A percentile compares a stretch with the other conserved stretches of the same genome.
Evolutionary conservation across 2,797 vertebrate genomes (phyloP).

Genomic region (Poecilia wingei): DNA sequence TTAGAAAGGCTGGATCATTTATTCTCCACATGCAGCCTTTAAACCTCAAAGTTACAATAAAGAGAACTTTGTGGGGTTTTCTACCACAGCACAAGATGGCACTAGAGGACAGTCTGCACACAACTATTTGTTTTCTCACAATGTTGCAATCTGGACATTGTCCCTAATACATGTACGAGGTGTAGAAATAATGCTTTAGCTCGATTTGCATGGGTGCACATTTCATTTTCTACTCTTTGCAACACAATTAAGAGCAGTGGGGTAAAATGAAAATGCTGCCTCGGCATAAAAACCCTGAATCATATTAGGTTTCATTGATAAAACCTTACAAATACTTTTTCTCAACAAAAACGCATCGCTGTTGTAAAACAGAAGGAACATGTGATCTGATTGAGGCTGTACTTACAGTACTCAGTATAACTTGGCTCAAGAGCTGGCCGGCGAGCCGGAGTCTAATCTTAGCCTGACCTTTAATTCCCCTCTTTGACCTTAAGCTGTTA

Average conservation of each 20-base stretch:
- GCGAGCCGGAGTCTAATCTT: slow-evolving; percentile 65
- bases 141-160: slow-evolving; percentile 42
- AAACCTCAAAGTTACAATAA: not conserved
- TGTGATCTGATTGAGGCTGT: slow-evolving; percentile 30
- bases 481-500: slow-evolving; percentile 73
- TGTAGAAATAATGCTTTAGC: not conserved
- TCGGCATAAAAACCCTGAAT: not conserved
- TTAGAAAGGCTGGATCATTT: not conserved
- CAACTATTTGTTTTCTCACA: not conserved
- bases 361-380: slow-evolving; percentile 22
- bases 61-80: not conserved
- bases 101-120: slow-evolving; percentile 14
- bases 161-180: not conserved
- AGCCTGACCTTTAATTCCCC: slow-evolving; percentile 78
- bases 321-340: not conserved
- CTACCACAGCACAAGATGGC: slow-evolving; percentile 59
- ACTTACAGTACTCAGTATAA: slow-evolving; percentile 51
- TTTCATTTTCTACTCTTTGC: not conserved
- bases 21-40: not conserved
- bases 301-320: not conserved
- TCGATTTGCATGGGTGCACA: not conserved
- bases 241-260: not conserved
- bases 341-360: not conserved
- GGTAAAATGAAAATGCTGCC: not conserved
- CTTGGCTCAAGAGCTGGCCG: slow-evolving; percentile 24